Base-by-base conservation (phyloP, 2,797 vertebrate genomes). In the Ctenopoma multispine region DNA sequence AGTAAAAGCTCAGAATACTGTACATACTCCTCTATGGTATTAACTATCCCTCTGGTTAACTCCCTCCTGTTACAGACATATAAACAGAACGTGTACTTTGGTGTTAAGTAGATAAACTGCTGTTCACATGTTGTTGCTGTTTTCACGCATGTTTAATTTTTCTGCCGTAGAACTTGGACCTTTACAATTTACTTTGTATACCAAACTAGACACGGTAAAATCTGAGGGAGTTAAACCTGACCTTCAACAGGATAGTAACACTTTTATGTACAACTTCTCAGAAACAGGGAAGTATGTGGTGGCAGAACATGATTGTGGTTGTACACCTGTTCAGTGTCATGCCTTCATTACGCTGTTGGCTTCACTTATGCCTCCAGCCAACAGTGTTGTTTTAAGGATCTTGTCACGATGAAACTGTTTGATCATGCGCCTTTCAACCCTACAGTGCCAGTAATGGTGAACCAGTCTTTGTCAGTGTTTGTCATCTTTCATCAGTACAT, bases 321-420 rank as follows among this genome's bases (percentile, higher is more conserved):
- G 20, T 15, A 7, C 5, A 15, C 21, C 21, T 34, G 34, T 14
- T 34, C 10, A 8, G 23, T 27, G 38, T 36, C 21, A 21, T 20
- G 48, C 31, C 1, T 31, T 50, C 7, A 7, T 61, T 29, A 34
- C 43, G n/a, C 17, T 20, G 54, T 47, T 44, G 1, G 43, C 49
- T 63, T 68, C 43, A 46, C 20, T 48, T 15, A 46, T 66, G n/a
- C 21, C 14, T 41, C 2, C 36, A n/a, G 18, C 66, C 9, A 13
- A 48, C 24, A 12, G 10, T 23, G 14, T 48, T 51, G 29, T 66
- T 55, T 49, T 61, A 29, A 41, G 18, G n/a, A 61, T 63, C 48
- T 4, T 13, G 53, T 79, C 64, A 69, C 36, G 7, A 20, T 49
- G 61, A 69, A 75, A 60, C 17, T 9, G 66, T 63, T 17, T 67